These are phyloP conservation scores for Solea solea DNA, from an alignment of 2,113 vertebrate species.

Conservation along the genomic window DNA sequence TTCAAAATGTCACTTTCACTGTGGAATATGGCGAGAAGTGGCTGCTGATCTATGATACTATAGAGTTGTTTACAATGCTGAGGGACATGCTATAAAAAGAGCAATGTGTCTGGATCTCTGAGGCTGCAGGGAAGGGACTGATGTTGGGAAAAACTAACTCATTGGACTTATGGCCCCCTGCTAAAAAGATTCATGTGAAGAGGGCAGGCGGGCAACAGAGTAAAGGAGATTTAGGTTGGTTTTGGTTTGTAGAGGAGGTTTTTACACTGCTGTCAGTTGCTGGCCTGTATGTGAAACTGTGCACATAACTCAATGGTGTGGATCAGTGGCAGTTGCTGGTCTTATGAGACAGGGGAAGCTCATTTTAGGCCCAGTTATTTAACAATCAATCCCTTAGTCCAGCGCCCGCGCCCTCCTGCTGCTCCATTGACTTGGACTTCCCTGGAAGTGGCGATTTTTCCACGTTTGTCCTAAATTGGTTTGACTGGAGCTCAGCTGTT, in stretches of 20 bases:
- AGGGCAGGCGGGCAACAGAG: slow-evolving; percentile 27
- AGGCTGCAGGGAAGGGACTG: slow-evolving; percentile 17
- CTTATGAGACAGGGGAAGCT: too few species aligned
- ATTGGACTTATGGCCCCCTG: slow-evolving; percentile 42
- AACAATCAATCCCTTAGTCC: background rate
- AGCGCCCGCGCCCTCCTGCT: background rate
- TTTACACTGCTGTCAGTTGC: slow-evolving; percentile 33
- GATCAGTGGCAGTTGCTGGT: too few species aligned
- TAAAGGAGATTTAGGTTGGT: slow-evolving; percentile 50
- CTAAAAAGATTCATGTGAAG: slow-evolving; percentile 50
- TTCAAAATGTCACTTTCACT: slow-evolving; percentile 12
- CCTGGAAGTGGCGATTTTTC: too few species aligned
- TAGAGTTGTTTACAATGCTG: background rate
- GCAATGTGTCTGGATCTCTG: slow-evolving; percentile 35
- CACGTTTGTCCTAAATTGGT: background rate
- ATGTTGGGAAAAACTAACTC: slow-evolving; percentile 28
- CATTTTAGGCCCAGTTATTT: too few species aligned
- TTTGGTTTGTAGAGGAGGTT: slow-evolving; percentile 24
- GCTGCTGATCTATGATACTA: slow-evolving; percentile 15
- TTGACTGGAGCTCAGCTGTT: background rate
- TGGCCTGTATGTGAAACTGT: too few species aligned
- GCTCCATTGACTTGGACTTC: too few species aligned
- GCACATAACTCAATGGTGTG: too few species aligned
- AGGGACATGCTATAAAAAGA: slow-evolving; percentile 22
- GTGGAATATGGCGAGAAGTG: slow-evolving; percentile 4